phyloP scores from a whole-genome alignment of 2,113 vertebrate species.

The Campylomormyrus numenius region DNA sequence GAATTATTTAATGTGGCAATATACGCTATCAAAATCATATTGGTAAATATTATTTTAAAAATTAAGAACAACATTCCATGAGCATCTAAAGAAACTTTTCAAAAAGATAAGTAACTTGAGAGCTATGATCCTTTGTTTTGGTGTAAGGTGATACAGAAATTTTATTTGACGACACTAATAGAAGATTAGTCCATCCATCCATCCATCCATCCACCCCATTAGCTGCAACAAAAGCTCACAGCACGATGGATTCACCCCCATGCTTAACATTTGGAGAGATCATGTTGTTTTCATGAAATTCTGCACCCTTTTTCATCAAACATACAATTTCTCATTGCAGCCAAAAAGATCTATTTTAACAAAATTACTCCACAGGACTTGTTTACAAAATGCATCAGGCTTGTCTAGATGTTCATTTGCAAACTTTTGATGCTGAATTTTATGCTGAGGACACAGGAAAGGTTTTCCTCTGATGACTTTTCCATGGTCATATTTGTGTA shows the following conservation, averaged over 20 bases:
- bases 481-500: too few relatives aligned
- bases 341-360: too few relatives aligned
- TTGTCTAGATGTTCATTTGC: too few relatives aligned
- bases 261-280: neutral
- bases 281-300: neutral
- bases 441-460: too few relatives aligned
- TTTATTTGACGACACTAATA: neutral
- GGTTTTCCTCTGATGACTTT: too few relatives aligned
- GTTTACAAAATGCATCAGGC: too few relatives aligned
- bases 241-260: neutral
- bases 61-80: neutral
- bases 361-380: too few relatives aligned
- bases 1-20: neutral
- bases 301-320: neutral
- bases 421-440: too few relatives aligned
- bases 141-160: neutral
- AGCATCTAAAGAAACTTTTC: neutral
- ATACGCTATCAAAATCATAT: neutral
- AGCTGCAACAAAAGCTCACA: neutral
- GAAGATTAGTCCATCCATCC: neutral
- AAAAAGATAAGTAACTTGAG: neutral
- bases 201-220: neutral
- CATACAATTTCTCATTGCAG: too few relatives aligned
- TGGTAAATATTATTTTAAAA: neutral
- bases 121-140: neutral